These are phyloP conservation scores for Trachymyrmex cornetzi DNA, from an alignment of 1,140 invertebrate species.

Conservation along the genomic window DNA sequence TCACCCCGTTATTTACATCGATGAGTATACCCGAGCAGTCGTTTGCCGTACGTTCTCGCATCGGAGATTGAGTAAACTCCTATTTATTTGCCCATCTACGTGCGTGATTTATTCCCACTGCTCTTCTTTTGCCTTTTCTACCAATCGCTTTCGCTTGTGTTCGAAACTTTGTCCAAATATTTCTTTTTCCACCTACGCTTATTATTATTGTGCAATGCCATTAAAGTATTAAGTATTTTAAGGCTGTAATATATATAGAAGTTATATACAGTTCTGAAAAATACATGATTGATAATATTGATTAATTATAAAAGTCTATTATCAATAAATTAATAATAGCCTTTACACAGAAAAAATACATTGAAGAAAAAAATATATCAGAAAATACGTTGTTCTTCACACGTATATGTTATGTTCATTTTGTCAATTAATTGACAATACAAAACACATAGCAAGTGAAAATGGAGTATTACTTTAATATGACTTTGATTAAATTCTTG, in stretches of 20 bases:
- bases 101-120: constrained; percentile 44
- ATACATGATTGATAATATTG: neutral
- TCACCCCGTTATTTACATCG: constrained; percentile 74
- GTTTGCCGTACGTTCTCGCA: constrained; percentile 39
- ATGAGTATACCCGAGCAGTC: constrained; percentile 17
- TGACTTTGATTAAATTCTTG: constrained; percentile 1
- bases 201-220: neutral
- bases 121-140: constrained; percentile 41
- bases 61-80: constrained; percentile 58
- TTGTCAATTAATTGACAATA: neutral
- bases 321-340: neutral
- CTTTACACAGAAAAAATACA: neutral
- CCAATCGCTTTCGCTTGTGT: constrained; percentile 11
- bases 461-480: constrained; percentile 10
- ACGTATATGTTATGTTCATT: neutral
- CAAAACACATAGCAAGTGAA: neutral
- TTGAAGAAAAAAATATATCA: neutral
- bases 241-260: neutral
- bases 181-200: constrained; percentile 25
- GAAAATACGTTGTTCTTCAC: neutral
- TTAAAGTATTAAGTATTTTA: neutral
- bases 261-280: neutral
- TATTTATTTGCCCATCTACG: constrained; percentile 61
- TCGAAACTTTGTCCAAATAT: neutral
- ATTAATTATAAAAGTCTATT: neutral